phyloP scores from a whole-genome alignment of 1,140 invertebrate genomes.

The Drosophila aff. region DNA sequence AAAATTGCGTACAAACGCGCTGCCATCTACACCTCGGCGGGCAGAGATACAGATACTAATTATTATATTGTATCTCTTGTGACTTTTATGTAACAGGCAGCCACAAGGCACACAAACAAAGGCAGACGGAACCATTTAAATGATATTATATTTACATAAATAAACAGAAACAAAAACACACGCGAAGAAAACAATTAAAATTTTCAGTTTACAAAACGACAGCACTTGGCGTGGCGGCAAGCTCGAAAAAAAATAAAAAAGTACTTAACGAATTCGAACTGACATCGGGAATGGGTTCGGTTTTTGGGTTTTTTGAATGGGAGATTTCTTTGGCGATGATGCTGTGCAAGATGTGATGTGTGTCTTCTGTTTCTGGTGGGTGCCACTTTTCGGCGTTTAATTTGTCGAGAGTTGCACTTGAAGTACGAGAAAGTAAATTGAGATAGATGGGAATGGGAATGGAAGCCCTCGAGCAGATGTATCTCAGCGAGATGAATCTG shows the following conservation, averaged over 20 bases:
- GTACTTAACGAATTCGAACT: constrained; percentile 67
- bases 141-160: constrained; percentile 80
- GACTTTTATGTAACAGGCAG: constrained; percentile 68
- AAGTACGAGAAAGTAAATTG: constrained; percentile 76
- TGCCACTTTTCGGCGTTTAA: constrained; percentile 76
- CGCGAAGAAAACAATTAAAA: constrained; percentile 53
- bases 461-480: constrained; percentile 36
- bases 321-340: constrained; percentile 6
- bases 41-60: constrained; percentile 66
- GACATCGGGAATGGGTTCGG: constrained; percentile 62
- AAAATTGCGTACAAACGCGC: constrained; percentile 24
- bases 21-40: constrained; percentile 67
- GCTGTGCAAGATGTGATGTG: constrained; percentile 10
- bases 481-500: constrained; percentile 22
- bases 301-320: constrained; percentile 31
- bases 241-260: background rate
- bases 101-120: constrained; percentile 24
- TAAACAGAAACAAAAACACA: constrained; percentile 43
- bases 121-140: constrained; percentile 67
- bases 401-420: constrained; percentile 82
- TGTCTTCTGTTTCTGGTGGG: constrained; percentile 51
- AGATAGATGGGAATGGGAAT: constrained; percentile 46
- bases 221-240: constrained; percentile 30
- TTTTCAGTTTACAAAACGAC: constrained; percentile 65
- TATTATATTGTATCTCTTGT: constrained; percentile 77